A percentile compares a stretch with the other conserved stretches of the same genome.
Evolutionary conservation across 2,113 vertebrate genomes (phyloP).

Genomic region (Syrrhaptes paradoxus): DNA sequence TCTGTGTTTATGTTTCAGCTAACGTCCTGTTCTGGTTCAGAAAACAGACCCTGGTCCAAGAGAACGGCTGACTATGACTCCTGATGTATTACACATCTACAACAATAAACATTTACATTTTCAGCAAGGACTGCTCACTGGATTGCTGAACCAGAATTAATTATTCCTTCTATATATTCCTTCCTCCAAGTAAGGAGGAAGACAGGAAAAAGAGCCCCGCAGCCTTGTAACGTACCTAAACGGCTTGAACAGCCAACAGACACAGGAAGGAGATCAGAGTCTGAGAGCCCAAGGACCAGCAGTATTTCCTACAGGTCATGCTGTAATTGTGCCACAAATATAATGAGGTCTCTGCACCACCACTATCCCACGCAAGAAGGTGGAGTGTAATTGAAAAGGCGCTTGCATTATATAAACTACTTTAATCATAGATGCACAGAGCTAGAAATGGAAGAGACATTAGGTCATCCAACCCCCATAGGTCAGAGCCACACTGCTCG

Average conservation of each 20-base stretch:
- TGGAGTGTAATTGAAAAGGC: constrained; percentile 56
- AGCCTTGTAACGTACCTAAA: background rate
- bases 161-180: constrained; percentile 21
- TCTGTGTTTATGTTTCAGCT: constrained; percentile 45
- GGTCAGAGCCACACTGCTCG: background rate
- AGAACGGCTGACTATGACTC: constrained; percentile 13
- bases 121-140: background rate
- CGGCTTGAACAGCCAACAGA: background rate
- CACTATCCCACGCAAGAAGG: constrained; percentile 45
- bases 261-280: background rate
- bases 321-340: constrained; percentile 53
- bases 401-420: constrained; percentile 45
- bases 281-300: background rate
- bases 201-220: background rate
- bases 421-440: constrained; percentile 52
- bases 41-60: constrained; percentile 17
- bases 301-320: constrained; percentile 43
- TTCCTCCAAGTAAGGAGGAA: background rate
- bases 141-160: background rate
- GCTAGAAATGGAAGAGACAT: constrained; percentile 55
- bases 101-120: constrained; percentile 42
- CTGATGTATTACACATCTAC: constrained; percentile 35
- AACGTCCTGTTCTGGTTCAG: constrained; percentile 47
- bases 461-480: constrained; percentile 32
- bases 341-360: constrained; percentile 50